Evolutionary conservation across 2,888 invertebrate species (phyloP), one percentile per base, ranked within the genome.

Genomic region (Callyntrura guangdongensis): DNA sequence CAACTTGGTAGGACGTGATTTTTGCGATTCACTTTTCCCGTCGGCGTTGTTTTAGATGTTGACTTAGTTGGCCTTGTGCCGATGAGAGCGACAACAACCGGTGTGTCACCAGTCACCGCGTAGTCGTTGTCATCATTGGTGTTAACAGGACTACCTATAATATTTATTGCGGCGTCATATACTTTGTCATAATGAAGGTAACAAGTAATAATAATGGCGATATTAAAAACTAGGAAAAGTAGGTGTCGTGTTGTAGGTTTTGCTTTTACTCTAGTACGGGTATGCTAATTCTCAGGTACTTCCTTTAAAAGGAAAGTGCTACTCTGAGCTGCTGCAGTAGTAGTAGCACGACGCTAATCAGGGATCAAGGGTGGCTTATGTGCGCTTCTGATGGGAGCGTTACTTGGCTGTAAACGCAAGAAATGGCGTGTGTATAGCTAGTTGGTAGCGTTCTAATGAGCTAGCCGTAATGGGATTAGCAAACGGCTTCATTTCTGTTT

Each of bases 61-160:
- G 77, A 77, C 77, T 77, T 64, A 20, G 77, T 77, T 77, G 77
- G 77, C 77, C 77, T 77, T 77, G 53, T 53, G 77, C 77, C 74
- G 74, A 74, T 12, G 74, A 74, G 74, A 74, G 74, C 74, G 49
- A 74, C 77, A 77, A 20, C 49, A 74, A 74, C 2, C 36, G 2
- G 36, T n/a, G 49, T 74, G 77, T 77, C 77, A 53, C 25, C 77
- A 25, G 0, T 36, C n/a, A n/a, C n/a, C n/a, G n/a, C n/a, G n/a
- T n/a, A n/a, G n/a, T n/a, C n/a, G n/a, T n/a, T n/a, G n/a, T 36
- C 36, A 36, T 36, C 36, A 2, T 36, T 36, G 2, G 36, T 36
- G 36, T 36, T 36, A 36, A 36, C 36, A 53, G 25, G 25, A 12
- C 45, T 69, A 69, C 69, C 36, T 17, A 45, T 77, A 17, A 0